Conservation (phyloP, 2,113 vertebrate genomes). For the Apodemus speciosus region DNA sequence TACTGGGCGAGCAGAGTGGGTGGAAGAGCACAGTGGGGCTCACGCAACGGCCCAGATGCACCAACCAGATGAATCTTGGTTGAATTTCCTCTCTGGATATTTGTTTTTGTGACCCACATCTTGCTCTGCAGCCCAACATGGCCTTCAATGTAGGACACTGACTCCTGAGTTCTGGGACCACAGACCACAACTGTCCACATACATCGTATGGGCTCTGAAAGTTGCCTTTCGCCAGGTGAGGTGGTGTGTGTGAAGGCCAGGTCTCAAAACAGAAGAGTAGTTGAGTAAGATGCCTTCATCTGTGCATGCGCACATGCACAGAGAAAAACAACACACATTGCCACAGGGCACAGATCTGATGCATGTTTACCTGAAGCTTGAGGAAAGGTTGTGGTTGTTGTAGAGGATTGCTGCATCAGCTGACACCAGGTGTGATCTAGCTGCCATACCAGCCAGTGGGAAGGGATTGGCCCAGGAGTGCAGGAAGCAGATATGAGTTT, state of each 20-base stretch:
- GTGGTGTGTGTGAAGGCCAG: background rate
- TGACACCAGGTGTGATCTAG: background rate
- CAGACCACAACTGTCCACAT: too few relatives aligned
- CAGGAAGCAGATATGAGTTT: constrained; percentile 56
- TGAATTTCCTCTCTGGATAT: background rate
- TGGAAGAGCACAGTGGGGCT: background rate
- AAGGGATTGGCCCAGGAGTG: background rate
- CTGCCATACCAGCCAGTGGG: background rate
- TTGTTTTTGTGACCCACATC: background rate
- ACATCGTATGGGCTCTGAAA: background rate
- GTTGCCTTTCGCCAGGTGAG: background rate
- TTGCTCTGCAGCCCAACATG: background rate
- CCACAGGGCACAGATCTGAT: background rate
- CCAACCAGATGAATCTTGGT: background rate
- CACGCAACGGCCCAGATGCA: background rate
- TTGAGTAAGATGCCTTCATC: too few relatives aligned
- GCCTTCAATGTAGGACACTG: background rate
- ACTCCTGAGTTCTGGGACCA: background rate
- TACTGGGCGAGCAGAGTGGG: background rate
- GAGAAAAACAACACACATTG: background rate
- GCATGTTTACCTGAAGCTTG: background rate
- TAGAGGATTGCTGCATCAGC: background rate
- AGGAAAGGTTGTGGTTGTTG: background rate
- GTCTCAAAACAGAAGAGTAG: background rate
- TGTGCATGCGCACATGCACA: background rate